Conservation (phyloP, 1,140 invertebrate genomes). For the Leguminivora glycinivorella region DNA sequence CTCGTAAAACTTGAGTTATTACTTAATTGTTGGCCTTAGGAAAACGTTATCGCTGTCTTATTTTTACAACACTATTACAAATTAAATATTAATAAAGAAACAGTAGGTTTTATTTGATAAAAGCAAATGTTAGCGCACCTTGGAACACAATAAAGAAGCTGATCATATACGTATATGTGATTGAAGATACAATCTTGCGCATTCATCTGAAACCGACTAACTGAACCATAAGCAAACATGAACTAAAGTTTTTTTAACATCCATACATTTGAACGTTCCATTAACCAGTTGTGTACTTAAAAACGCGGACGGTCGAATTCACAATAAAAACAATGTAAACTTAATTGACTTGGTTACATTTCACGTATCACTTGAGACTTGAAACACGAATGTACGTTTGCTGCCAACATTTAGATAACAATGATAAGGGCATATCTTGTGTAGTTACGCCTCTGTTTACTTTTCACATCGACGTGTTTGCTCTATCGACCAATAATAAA, state of each 20-base stretch:
- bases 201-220: no score
- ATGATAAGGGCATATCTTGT: conserved; percentile 10
- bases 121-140: no score
- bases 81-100: no score
- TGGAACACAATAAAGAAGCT: no score
- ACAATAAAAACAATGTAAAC: conserved; percentile 15
- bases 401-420: conserved; percentile 14
- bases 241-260: no score
- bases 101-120: no score
- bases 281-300: not conserved
- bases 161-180: no score
- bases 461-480: not conserved
- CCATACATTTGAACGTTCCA: not conserved
- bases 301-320: not conserved
- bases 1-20: not conserved
- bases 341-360: not conserved
- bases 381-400: not conserved
- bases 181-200: no score
- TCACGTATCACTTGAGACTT: conserved; percentile 8
- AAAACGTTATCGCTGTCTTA: not conserved
- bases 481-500: not conserved
- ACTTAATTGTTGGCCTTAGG: not conserved
- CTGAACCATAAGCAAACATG: no score
- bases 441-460: conserved; percentile 12
- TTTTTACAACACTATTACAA: not conserved